Evolutionary conservation across 1,140 invertebrate species (phyloP).

Genomic region (Nymphalis io): DNA sequence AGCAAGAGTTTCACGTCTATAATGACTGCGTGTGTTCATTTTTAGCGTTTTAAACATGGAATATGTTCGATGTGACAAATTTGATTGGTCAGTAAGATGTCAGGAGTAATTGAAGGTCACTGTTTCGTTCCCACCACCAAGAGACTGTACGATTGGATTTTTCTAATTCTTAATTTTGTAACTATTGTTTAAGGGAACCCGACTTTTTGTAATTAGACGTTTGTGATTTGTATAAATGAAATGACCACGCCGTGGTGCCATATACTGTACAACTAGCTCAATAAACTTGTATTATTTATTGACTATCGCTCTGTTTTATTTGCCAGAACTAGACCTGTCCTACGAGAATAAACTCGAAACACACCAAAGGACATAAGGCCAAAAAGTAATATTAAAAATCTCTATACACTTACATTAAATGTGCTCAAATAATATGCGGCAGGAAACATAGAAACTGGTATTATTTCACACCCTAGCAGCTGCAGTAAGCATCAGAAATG

Average conservation of each 20-base stretch:
- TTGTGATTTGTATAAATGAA: constrained; percentile 41
- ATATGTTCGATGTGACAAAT: neutral
- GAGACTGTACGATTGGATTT: constrained; percentile 40
- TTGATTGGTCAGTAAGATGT: neutral
- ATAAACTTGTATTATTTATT: constrained; percentile 74
- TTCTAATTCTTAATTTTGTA: constrained; percentile 42
- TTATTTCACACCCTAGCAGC: too few species aligned
- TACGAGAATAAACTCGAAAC: too few species aligned
- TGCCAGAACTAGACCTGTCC: neutral
- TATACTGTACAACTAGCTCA: constrained; percentile 56
- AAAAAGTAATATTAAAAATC: too few species aligned
- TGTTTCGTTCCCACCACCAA: constrained; percentile 30
- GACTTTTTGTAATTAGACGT: constrained; percentile 40
- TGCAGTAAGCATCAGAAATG: too few species aligned
- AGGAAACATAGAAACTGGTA: too few species aligned
- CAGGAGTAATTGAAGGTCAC: neutral
- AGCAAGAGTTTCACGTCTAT: too few species aligned
- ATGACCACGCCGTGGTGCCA: constrained; percentile 35
- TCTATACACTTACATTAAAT: too few species aligned
- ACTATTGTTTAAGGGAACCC: constrained; percentile 33
- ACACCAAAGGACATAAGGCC: too few species aligned
- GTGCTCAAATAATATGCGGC: too few species aligned
- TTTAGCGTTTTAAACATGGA: too few species aligned
- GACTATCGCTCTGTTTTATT: constrained; percentile 40
- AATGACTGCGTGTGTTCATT: too few species aligned